Conservation (phyloP, 2,888 invertebrate species). For the Drosophila maculinotata region DNA sequence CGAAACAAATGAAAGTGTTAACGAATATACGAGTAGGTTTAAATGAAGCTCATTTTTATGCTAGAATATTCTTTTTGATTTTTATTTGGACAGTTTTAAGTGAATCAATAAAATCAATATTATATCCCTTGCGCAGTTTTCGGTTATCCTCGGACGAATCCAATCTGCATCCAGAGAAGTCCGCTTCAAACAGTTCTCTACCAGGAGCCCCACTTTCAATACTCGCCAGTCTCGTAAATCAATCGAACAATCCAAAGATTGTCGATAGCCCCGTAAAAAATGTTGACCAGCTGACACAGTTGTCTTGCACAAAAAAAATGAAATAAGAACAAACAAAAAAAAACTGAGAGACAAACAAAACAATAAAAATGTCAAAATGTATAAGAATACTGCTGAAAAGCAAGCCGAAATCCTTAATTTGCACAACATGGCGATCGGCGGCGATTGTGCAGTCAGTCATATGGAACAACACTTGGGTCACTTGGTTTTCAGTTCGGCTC, state of each 20-base stretch:
- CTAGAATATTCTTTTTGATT: too few relatives aligned
- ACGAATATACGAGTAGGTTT: background rate
- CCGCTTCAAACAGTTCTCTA: background rate
- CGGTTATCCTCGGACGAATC: too few relatives aligned
- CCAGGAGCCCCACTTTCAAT: slow-evolving; percentile 25
- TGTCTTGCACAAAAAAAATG: slow-evolving; percentile 13
- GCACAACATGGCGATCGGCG: slow-evolving; percentile 54
- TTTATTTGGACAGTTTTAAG: too few relatives aligned
- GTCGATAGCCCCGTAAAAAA: slow-evolving; percentile 66
- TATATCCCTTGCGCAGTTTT: too few relatives aligned
- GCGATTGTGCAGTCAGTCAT: slow-evolving; percentile 63
- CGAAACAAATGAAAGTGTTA: slow-evolving; percentile 54
- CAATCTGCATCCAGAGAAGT: background rate
- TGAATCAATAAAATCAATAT: too few relatives aligned
- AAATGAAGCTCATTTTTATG: background rate
- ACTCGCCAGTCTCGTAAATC: slow-evolving; percentile 39
- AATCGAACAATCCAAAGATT: slow-evolving; percentile 47
- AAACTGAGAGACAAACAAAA: slow-evolving; percentile 4
- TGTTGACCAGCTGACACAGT: slow-evolving; percentile 57
- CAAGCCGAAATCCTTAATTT: slow-evolving; percentile 59
- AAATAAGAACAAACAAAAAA: slow-evolving; percentile 5
- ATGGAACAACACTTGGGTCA: slow-evolving; percentile 51
- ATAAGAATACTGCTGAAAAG: slow-evolving; percentile 31
- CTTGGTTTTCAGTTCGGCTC: slow-evolving; percentile 16
- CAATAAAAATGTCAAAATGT: slow-evolving; percentile 56